Evolutionary conservation across 2,888 invertebrate genomes (phyloP), one percentile per base, ranked within the genome.

Genomic region (Lithophane socia): DNA sequence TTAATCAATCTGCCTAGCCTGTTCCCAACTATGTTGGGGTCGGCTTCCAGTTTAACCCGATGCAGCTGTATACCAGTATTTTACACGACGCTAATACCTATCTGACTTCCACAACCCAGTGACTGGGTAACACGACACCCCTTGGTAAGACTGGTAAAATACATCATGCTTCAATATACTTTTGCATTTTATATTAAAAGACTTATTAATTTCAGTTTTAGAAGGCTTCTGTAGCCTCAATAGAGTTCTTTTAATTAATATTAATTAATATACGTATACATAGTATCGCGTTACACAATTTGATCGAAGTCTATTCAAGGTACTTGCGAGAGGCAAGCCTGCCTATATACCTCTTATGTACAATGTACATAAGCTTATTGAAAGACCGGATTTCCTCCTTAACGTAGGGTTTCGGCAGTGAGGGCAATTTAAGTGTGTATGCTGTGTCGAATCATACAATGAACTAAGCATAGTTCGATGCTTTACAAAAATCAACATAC

Each of bases 301-400:
- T 68, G 8, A 24, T 78, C 12, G 47, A 21, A n/a, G 24, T 24
- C 5, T 47, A 8, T 54, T 54, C 9, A 21, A 58, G 52, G 24
- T 12, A 49, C 60, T 60, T 24, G 8, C 7, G 7, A 64, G n/a
- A 21, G 18, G 18, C 24, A 21, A 61, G 24, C 12, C 10, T 47
- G 75, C 44, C 54, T 61, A 42, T 76, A 44, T 63, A 61, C 2
- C 29, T 44, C 9, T 12, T 5, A 73, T 73, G 2, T 42, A 24
- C 9, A 52, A 52, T 18, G 18, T 18, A 54, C 13, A 18, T 49
- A 49, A 69, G 72, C 52, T 54, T 54, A 44, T 44, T 73, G 42
- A 44, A 54, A 54, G 24, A 8, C 16, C 73, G 73, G 72, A 73
- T 73, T 16, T 73, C 42, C 54, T 54, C 7, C 13, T 37, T n/a